These are phyloP conservation scores for Clarias magur DNA, from an alignment of 2,113 vertebrate species.

Conservation along the genomic window DNA sequence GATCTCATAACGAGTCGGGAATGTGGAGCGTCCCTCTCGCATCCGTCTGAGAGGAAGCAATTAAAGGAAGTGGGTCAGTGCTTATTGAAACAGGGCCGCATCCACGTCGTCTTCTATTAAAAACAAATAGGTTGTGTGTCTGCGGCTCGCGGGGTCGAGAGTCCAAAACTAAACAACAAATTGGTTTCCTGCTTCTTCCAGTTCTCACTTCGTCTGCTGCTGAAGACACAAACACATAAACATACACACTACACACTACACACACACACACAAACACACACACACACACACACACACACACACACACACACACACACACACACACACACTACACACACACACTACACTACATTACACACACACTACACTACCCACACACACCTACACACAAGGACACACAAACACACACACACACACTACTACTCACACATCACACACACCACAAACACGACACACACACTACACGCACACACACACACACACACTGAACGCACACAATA, in stretches of 20 bases:
- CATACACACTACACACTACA: too few species aligned
- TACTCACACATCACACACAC: too few species aligned
- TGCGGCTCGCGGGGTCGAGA: background rate
- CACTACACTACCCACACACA: too few species aligned
- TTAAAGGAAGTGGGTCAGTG: constrained; percentile 42
- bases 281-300: background rate
- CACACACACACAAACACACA: too few species aligned
- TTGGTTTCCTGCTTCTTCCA: constrained; percentile 7
- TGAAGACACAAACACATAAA: background rate
- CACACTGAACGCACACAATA: too few species aligned
- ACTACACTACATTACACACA: background rate
- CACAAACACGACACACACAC: too few species aligned
- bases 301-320: too few species aligned
- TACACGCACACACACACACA: too few species aligned
- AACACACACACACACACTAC: background rate
- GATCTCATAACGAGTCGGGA: constrained; percentile 16
- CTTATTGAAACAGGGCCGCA: constrained; percentile 39
- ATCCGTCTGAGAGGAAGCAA: constrained; percentile 32
- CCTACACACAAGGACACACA: background rate
- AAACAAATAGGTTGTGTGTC: constrained; percentile 41
- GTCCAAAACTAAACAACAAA: constrained; percentile 23
- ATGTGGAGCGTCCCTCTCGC: constrained; percentile 10
- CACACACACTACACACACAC: background rate
- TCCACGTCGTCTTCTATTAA: constrained; percentile 38
- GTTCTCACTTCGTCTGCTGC: background rate